phyloP scores from a whole-genome alignment of 2,888 invertebrate genomes.

The Pristionchus maxplancki region DNA sequence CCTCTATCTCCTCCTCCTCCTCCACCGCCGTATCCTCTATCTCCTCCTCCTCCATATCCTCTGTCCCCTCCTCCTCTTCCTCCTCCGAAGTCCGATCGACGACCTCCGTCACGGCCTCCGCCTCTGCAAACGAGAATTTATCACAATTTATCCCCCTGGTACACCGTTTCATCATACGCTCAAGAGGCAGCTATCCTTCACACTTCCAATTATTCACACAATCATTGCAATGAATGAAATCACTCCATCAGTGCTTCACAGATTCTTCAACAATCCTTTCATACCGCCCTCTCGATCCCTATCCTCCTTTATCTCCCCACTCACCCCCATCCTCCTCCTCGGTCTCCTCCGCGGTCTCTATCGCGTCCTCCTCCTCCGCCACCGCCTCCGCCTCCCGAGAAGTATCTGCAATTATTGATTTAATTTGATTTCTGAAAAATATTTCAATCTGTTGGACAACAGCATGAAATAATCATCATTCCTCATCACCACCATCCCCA shows the following conservation, averaged over 20 bases:
- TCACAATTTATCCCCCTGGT: too few relatives aligned
- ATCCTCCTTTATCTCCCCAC: neutral
- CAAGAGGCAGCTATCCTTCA: too few relatives aligned
- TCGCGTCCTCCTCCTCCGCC: constrained; percentile 57
- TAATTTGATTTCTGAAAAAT: neutral
- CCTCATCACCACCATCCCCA: neutral
- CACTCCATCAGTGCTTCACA: too few relatives aligned
- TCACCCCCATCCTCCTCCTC: constrained; percentile 27
- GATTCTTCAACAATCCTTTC: neutral
- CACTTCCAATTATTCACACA: neutral
- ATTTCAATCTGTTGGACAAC: neutral
- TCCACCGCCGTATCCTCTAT: neutral
- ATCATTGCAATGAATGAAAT: too few relatives aligned
- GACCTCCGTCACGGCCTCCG: neutral
- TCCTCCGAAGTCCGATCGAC: constrained; percentile 17
- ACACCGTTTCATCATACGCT: neutral
- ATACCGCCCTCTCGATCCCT: neutral
- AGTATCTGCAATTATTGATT: neutral
- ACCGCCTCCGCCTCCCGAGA: constrained; percentile 54
- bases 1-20: neutral
- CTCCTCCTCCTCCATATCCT: constrained; percentile 30
- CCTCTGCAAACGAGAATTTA: too few relatives aligned
- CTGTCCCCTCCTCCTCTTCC: constrained; percentile 16
- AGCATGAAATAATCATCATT: neutral
- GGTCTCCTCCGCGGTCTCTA: constrained; percentile 51